Conservation (phyloP, 2,113 vertebrate species). For the Euleptes europaea region DNA sequence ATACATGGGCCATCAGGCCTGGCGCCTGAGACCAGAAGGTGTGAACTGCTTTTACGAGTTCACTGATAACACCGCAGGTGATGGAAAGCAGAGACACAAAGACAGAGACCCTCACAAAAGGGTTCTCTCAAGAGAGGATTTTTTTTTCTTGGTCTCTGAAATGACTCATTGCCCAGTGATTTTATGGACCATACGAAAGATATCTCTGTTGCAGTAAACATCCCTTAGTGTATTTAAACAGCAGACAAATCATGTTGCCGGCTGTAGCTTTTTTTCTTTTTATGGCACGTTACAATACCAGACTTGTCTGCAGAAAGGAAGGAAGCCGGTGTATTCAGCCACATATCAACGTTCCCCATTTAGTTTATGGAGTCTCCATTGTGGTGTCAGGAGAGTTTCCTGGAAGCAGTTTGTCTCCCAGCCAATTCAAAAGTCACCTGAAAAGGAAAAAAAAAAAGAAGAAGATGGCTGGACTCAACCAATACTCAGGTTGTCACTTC, state of each 20-base stretch:
- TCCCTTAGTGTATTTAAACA: constrained; percentile 18
- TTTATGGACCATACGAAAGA: constrained; percentile 23
- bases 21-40: no score
- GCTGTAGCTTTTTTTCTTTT: constrained; percentile 17
- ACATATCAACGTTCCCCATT: constrained; percentile 16
- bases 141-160: constrained; percentile 15
- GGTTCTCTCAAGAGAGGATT: background rate
- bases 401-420: background rate
- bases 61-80: no score
- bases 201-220: constrained; percentile 7
- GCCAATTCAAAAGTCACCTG: background rate
- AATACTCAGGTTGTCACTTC: background rate
- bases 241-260: constrained; percentile 7
- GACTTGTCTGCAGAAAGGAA: constrained; percentile 7
- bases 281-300: constrained; percentile 2
- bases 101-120: no score
- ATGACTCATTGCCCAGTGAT: constrained; percentile 30
- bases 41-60: no score
- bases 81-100: no score
- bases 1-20: no score
- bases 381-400: background rate
- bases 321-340: background rate
- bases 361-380: background rate
- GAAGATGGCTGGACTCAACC: no score
- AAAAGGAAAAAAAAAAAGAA: no score